These are phyloP conservation scores for Poecile atricapillus DNA, from an alignment of 2,113 vertebrate genomes.

Conservation along the genomic window DNA sequence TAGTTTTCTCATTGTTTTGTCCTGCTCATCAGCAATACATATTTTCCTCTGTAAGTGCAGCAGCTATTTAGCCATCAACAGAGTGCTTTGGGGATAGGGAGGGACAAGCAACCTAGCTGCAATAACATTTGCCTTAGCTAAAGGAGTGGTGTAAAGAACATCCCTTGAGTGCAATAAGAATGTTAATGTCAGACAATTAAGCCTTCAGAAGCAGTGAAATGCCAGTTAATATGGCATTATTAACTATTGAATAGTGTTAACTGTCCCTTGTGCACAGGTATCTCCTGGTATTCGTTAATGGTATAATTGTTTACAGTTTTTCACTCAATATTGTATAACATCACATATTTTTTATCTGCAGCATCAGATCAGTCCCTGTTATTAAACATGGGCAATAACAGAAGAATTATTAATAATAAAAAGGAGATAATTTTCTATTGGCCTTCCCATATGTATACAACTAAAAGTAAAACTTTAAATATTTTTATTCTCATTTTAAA, in stretches of 20 bases:
- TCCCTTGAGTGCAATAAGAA: background rate
- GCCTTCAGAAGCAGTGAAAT: background rate
- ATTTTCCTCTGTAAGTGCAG: background rate
- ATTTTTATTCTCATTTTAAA: background rate
- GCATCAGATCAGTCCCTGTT: background rate
- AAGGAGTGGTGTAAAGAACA: background rate
- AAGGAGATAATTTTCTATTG: background rate
- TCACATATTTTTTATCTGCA: background rate
- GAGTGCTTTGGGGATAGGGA: background rate
- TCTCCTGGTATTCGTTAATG: background rate
- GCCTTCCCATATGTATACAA: background rate
- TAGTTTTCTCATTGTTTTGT: background rate
- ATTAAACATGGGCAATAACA: background rate
- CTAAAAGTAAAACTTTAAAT: background rate
- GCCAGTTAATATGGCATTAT: background rate
- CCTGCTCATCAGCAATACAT: background rate
- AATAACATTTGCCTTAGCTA: background rate
- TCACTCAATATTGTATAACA: background rate
- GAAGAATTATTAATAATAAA: background rate
- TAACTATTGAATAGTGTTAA: background rate
- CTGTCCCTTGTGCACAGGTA: background rate
- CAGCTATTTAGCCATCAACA: background rate
- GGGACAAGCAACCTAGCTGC: background rate
- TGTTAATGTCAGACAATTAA: constrained; percentile 4
- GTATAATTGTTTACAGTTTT: background rate